A percentile compares a stretch with the other conserved stretches of the same genome.
phyloP scores from a whole-genome alignment of 1,140 invertebrate genomes.

The Neelides sp. region DNA sequence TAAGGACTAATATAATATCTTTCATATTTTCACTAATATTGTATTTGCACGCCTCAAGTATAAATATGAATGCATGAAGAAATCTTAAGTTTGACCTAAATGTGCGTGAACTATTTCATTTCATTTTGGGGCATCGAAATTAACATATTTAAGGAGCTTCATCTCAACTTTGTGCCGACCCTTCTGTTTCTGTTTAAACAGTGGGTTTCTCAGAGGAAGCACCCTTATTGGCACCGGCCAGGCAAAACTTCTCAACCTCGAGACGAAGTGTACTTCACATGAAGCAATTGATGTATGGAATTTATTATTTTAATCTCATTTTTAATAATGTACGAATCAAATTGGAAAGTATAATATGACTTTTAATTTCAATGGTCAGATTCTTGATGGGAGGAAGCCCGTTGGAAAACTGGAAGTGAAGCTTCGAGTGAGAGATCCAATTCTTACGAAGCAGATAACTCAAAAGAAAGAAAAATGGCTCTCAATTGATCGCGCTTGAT shows the following conservation, averaged over 20 bases:
- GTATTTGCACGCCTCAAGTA: too few species aligned
- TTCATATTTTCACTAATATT: too few species aligned
- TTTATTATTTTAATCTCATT: not conserved
- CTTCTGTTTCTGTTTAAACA: slow-evolving; percentile 48
- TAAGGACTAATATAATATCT: too few species aligned
- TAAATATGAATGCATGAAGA: too few species aligned
- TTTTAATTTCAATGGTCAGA: slow-evolving; percentile 41
- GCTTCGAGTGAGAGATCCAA: slow-evolving; percentile 77
- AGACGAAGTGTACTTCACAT: slow-evolving; percentile 73
- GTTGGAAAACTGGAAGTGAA: slow-evolving; percentile 83
- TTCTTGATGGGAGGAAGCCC: slow-evolving; percentile 77
- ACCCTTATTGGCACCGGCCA: slow-evolving; percentile 67
- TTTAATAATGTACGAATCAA: not conserved
- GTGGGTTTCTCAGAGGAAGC: slow-evolving; percentile 78
- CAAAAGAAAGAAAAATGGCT: slow-evolving; percentile 86
- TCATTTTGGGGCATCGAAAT: slow-evolving; percentile 6
- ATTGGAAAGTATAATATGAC: not conserved
- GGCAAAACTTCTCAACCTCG: slow-evolving; percentile 70
- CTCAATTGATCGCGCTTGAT: slow-evolving; percentile 41
- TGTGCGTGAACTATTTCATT: not conserved
- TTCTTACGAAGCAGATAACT: slow-evolving; percentile 78
- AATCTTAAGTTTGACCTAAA: too few species aligned
- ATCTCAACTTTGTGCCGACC: slow-evolving; percentile 6
- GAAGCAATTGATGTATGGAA: slow-evolving; percentile 77
- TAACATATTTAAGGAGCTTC: slow-evolving; percentile 1